phyloP scores from a whole-genome alignment of 2,888 invertebrate species.

The Oscheius myriophilus region DNA sequence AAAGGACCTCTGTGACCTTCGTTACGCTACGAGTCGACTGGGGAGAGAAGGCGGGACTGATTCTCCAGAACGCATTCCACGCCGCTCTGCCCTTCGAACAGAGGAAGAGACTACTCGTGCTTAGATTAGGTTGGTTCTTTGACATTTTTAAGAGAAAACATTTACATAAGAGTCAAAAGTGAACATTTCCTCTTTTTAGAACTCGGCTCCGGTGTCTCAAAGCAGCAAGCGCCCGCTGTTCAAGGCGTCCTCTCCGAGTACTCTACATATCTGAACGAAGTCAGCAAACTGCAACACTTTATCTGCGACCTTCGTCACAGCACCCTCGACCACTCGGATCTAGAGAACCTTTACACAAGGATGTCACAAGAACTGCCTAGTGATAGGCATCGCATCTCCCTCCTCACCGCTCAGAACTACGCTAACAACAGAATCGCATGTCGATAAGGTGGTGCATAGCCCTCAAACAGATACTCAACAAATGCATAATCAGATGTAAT shows the following conservation, averaged over 20 bases:
- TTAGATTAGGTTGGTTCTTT: constrained; percentile 20
- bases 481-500: too few species aligned
- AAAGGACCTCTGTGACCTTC: constrained; percentile 14
- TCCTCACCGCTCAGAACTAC: background rate
- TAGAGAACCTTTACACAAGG: constrained; percentile 24
- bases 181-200: too few species aligned
- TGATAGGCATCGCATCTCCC: constrained; percentile 18
- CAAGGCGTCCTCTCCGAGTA: constrained; percentile 18
- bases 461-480: too few species aligned
- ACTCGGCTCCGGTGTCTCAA: constrained; percentile 13
- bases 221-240: background rate
- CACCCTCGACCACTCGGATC: constrained; percentile 4
- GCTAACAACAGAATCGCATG: constrained; percentile 2
- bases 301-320: constrained; percentile 26
- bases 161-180: too few species aligned
- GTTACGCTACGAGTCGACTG: constrained; percentile 28
- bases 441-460: background rate
- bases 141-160: too few species aligned
- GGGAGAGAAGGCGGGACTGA: constrained; percentile 22
- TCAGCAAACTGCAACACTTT: constrained; percentile 17
- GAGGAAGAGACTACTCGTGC: constrained; percentile 9
- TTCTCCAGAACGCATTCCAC: constrained; percentile 31
- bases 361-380: constrained; percentile 24
- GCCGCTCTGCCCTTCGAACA: constrained; percentile 30
- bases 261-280: constrained; percentile 21